phyloP scores from a whole-genome alignment of 2,888 invertebrate genomes.

The Eupithecia vulgata region DNA sequence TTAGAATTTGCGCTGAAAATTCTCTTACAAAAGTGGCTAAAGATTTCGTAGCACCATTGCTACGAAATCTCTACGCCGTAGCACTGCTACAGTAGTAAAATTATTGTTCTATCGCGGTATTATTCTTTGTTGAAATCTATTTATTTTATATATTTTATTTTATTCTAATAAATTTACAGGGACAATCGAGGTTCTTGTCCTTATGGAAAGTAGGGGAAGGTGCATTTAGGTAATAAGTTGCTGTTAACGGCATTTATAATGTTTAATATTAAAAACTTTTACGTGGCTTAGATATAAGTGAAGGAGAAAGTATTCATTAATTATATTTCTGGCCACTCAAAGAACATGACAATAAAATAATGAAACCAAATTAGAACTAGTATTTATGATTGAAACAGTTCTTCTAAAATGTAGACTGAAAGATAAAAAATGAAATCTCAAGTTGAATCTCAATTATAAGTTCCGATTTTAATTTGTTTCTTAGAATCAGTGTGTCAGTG shows the following conservation, averaged over 20 bases:
- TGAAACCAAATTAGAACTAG: neutral
- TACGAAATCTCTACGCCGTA: constrained; percentile 2
- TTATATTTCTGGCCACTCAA: neutral
- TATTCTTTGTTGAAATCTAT: constrained; percentile 4
- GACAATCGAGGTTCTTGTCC: constrained; percentile 63
- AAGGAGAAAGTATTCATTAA: neutral
- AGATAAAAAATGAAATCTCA: neutral
- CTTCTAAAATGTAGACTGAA: neutral
- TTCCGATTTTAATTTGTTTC: neutral
- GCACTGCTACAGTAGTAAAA: neutral
- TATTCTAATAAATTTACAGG: constrained; percentile 56
- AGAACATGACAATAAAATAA: neutral
- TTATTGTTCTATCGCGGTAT: too few relatives aligned
- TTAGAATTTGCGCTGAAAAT: neutral
- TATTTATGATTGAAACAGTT: neutral
- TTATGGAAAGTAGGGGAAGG: constrained; percentile 63
- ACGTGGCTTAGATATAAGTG: neutral
- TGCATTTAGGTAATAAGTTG: constrained; percentile 50
- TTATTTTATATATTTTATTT: constrained; percentile 16
- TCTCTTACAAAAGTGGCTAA: neutral
- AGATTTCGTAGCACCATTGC: neutral
- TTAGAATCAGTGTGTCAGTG: neutral
- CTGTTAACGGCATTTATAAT: constrained; percentile 8
- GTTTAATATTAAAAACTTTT: neutral
- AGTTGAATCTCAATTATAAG: neutral